Conservation (phyloP, 1,140 invertebrate species). For the Pogonus chalceus region DNA sequence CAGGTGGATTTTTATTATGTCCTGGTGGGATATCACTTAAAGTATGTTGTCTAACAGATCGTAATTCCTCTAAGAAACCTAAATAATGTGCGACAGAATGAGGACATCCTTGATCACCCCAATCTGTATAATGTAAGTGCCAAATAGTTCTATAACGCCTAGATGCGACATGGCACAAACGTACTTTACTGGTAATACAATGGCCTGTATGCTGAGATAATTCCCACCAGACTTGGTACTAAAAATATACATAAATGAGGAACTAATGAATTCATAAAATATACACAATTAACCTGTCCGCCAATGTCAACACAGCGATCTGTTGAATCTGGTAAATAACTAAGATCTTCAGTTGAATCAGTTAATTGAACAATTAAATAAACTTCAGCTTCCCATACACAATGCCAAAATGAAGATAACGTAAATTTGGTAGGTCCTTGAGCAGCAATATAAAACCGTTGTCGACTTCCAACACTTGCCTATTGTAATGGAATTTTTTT, state of each 20-base stretch:
- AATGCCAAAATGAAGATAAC: conserved; percentile 69
- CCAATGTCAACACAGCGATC: conserved; percentile 42
- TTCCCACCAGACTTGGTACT: conserved; percentile 52
- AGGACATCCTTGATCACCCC: conserved; percentile 56
- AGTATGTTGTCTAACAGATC: conserved; percentile 65
- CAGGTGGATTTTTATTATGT: conserved; percentile 58
- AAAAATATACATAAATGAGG: not conserved
- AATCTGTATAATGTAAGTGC: conserved; percentile 73
- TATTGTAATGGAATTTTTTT: conserved; percentile 25
- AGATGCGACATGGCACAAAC: conserved; percentile 43
- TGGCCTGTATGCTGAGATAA: conserved; percentile 49
- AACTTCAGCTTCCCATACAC: conserved; percentile 76
- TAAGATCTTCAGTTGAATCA: conserved; percentile 46
- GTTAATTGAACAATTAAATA: conserved; percentile 68
- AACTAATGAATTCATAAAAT: not conserved
- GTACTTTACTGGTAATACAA: conserved; percentile 48
- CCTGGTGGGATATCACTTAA: conserved; percentile 52
- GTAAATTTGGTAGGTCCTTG: conserved; percentile 59
- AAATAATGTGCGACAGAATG: conserved; percentile 29
- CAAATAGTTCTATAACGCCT: conserved; percentile 55
- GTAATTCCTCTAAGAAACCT: conserved; percentile 77
- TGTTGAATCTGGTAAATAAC: conserved; percentile 47
- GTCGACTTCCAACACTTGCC: conserved; percentile 62
- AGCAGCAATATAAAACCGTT: conserved; percentile 75
- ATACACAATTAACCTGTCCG: conserved; percentile 38